Evolutionary conservation across 1,140 invertebrate species (phyloP).

Genomic region (Drosophila sturtevanti): DNA sequence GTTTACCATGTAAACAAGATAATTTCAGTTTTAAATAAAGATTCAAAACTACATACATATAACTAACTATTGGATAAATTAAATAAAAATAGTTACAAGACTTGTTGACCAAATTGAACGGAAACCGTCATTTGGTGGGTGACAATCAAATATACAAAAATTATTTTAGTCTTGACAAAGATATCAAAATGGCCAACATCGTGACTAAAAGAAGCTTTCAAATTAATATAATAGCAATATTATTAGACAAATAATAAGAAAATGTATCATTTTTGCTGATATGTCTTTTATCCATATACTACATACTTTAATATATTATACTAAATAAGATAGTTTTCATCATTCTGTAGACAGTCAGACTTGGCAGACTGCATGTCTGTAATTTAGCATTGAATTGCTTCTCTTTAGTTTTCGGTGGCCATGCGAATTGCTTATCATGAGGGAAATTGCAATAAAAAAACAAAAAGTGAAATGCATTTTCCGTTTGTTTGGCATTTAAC

Average conservation of each 20-base stretch:
- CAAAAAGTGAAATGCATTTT: conserved; percentile 5
- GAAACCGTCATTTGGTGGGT: neutral
- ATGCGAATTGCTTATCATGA: conserved; percentile 14
- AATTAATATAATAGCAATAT: neutral
- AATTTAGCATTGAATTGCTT: conserved; percentile 1
- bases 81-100: neutral
- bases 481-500: conserved; percentile 20
- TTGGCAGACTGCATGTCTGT: conserved; percentile 1
- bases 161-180: neutral
- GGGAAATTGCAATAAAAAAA: neutral
- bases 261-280: neutral
- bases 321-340: neutral
- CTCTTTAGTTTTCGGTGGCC: neutral
- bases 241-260: neutral
- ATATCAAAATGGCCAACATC: neutral
- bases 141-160: neutral
- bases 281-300: neutral
- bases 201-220: neutral
- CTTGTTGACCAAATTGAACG: neutral
- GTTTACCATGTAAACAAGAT: too few relatives aligned
- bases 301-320: neutral
- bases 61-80: too few relatives aligned
- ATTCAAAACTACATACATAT: too few relatives aligned
- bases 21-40: too few relatives aligned
- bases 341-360: neutral